Base-by-base conservation (phyloP, 2,113 vertebrate genomes). In the Noturus placidus region DNA sequence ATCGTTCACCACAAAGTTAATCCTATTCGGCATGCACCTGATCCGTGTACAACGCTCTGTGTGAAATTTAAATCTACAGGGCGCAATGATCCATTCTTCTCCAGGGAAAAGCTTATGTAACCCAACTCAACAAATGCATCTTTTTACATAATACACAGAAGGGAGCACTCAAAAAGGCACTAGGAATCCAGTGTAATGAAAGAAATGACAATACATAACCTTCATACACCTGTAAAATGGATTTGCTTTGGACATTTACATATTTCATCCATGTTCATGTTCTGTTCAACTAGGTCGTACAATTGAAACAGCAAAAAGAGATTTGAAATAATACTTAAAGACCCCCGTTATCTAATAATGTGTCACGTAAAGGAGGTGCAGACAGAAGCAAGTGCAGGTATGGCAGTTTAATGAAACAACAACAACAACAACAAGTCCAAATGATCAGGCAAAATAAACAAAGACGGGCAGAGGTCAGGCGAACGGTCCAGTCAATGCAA, bases 111-210 rank as follows among this genome's bases (percentile, higher is more conserved):
- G 35, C 86, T 87, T 87, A 87, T 42, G 82, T 76, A 87, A 87
- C 35, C 20, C 38, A 70, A 52, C 54, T 42, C 67, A 87, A 27
- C 38, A 72, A 38, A 87, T 83, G 69, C 22, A 22, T 52, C 85
- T 50, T n/a, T 86, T 86, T 86, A 86, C 20, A 80, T 79, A 69
- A 86, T 30, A 54, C 78, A 82, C 80, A 74, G 77, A 82, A 63
- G 17, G 15, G 46, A 82, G 54, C 25, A 54, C 38, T 33, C 54
- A 82, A n/a, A 46, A 83, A 61, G 54, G 57, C 50, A 50, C 79
- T 22, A 63, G 65, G 67, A 67, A 25, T 46, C 70, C 46, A 35
- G 63, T n/a, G 22, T 30, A 13, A 59, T n/a, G 25, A 46, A 35
- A 19, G 33, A 59, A 59, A 69, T 19, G 42, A 70, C 19, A 57